phyloP scores from a whole-genome alignment of 2,888 invertebrate species.

The Drosophila eohydei region DNA sequence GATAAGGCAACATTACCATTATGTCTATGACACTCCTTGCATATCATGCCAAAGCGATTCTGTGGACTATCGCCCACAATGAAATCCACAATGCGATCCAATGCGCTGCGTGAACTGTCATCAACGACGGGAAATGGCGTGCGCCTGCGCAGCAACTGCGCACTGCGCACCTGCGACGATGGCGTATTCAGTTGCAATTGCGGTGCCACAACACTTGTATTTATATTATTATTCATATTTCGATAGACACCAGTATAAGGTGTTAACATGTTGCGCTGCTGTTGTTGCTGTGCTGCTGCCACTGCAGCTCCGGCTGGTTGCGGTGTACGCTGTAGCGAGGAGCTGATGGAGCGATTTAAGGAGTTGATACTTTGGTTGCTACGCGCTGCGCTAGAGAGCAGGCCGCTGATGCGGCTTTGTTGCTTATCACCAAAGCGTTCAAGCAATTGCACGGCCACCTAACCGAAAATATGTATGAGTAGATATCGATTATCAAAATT shows the following conservation, averaged over 20 bases:
- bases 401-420: conserved; percentile 43
- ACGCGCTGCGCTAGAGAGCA: conserved; percentile 16
- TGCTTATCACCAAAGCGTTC: conserved; percentile 83
- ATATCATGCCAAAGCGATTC: conserved; percentile 97
- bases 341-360: conserved; percentile 29
- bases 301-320: conserved; percentile 11
- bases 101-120: conserved; percentile 89
- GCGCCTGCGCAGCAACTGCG: conserved; percentile 78
- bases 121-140: conserved; percentile 84
- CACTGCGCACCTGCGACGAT: conserved; percentile 39
- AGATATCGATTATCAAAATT: conserved; percentile 5
- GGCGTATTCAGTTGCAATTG: conserved; percentile 31
- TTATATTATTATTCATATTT: conserved; percentile 55
- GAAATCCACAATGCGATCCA: conserved; percentile 97
- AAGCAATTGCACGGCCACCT: conserved; percentile 84
- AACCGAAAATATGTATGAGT: neutral
- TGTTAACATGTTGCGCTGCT: conserved; percentile 31
- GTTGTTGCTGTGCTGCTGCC: conserved; percentile 24
- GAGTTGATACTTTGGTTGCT: conserved; percentile 20
- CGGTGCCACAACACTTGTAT: conserved; percentile 35
- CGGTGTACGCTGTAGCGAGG: conserved; percentile 7
- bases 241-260: conserved; percentile 63
- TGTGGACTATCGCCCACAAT: conserved; percentile 97
- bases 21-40: conserved; percentile 94
- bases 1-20: conserved; percentile 89